Conservation (phyloP, 2,888 invertebrate genomes). For the Chalcosyrphus nemorum region DNA sequence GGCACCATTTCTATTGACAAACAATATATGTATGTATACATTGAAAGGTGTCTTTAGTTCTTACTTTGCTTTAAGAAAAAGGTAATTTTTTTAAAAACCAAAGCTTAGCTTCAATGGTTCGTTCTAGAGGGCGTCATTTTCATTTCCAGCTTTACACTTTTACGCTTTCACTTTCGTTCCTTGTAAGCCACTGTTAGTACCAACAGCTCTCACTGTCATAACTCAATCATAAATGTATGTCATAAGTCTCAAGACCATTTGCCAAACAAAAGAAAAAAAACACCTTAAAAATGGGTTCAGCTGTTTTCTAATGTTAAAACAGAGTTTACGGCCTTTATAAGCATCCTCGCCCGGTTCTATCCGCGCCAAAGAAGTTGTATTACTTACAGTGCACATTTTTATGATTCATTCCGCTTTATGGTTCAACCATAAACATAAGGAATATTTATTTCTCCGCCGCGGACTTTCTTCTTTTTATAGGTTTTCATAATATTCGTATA, state of each 20-base stretch:
- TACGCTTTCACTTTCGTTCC: too few relatives aligned
- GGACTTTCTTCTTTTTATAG: not conserved
- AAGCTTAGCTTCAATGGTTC: too few relatives aligned
- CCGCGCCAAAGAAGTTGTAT: not conserved
- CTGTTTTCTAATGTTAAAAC: not conserved
- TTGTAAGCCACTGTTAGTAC: not conserved
- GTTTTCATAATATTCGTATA: not conserved
- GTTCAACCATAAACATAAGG: not conserved
- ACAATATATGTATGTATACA: too few relatives aligned
- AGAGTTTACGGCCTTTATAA: not conserved
- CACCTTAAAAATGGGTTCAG: not conserved
- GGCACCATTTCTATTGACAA: too few relatives aligned
- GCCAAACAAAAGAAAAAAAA: not conserved
- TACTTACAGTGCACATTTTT: not conserved
- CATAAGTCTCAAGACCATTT: not conserved
- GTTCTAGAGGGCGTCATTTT: too few relatives aligned
- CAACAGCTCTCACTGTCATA: not conserved
- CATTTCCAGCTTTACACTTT: not conserved
- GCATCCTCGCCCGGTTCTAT: not conserved
- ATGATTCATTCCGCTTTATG: not conserved
- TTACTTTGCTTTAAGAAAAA: too few relatives aligned
- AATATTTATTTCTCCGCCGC: not conserved
- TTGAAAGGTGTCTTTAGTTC: too few relatives aligned
- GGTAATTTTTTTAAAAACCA: too few relatives aligned
- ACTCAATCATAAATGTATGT: not conserved